Base-by-base conservation (phyloP, 2,888 invertebrate species). In the Gryllus longicercus region DNA sequence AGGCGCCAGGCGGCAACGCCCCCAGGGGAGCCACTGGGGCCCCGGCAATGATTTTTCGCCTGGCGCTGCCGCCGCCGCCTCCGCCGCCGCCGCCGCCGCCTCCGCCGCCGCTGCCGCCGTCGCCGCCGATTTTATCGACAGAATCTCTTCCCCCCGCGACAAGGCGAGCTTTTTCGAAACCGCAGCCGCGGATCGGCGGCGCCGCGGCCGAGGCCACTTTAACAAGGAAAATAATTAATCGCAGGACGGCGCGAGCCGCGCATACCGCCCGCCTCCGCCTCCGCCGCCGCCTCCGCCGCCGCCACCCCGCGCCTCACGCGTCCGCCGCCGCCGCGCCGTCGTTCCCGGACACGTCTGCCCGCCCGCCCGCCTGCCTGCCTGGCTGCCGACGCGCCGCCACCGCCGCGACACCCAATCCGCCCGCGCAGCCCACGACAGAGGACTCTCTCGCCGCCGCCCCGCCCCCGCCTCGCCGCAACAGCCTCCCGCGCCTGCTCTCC, bases 171-270 rank as follows among this genome's bases (percentile, higher is more conserved):
- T 63, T 63, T 63, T 14, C 16, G n/a, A 63, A 63, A 14, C 63
- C 16, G 16, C 16, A n/a, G 63, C 63, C 14, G 63, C 63, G 16
- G 63, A 14, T 14, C 16, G n/a, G 14, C 63, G 63, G 63, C 63
- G 63, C 14, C 63, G 63, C 63, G 14, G 63, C 63, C 63, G 63
- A 63, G 63, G 14, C 63, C 63, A 63, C 63, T 63, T 63, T 63
- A 63, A 63, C 63, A 63, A 63, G 63, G 63, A 63, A 63, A 63
- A 63, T 63, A 63, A 63, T 63, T 63, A 63, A 63, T 63, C 63
- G 63, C 63, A n/a, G 63, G n/a, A 63, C 63, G 63, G 63, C 63
- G 63, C 63, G 63, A 63, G 63, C 63, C 63, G n/a, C 63, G 63
- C 63, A 63, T 63, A 63, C 63, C 63, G 8, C 63, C 63, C 63